Evolutionary conservation across 2,113 vertebrate genomes (phyloP), one percentile per base, ranked within the genome.

Genomic region (Prionailurus viverrinus): DNA sequence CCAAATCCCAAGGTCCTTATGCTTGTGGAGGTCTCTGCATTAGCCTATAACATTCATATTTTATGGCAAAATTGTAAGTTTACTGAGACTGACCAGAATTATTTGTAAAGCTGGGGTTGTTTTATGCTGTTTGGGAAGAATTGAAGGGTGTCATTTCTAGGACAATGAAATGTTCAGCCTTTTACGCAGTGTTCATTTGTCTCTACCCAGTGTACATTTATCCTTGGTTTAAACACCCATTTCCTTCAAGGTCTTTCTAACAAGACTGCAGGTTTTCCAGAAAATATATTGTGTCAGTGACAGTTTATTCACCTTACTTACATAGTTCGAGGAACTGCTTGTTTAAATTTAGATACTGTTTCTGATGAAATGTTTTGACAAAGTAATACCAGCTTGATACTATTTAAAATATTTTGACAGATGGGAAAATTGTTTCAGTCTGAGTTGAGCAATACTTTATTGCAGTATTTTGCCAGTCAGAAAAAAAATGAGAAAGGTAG

Each of bases 281-380:
- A 97, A 98, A 98, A 95, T 96, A 89, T 94, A 97, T 95, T 68
- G 19, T 98, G 84, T 98, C 83, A 97, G 58, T 98, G 98, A 98
- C 97, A 98, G 95, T 95, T 97, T 97, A 97, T 98, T 98, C 98
- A 97, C 97, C 98, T 98, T 91, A 93, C 98, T 95, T 93, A 91
- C 98, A 97, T 92, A 98, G 93, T 98, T 98, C 76, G 97, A 98
- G 93, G 94, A 99, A 97, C 51, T 98, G 89, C 96, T 98, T 98
- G 90, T 96, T 98, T 97, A 98, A 98, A 98, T 98, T 98, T 98
- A 98, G 96, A 98, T 97, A 3, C 23, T 81, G 88, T 98, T 97
- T 98, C 90, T 97, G 98, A 98, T 98, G 98, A 98, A 98, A 98
- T 99, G 98, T 99, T 99, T 98, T 99, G 99, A 99, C 98, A 98